Evolutionary conservation across 1,140 invertebrate genomes (phyloP), one percentile per base, ranked within the genome.

Genomic region (Drosophila ercepeae): DNA sequence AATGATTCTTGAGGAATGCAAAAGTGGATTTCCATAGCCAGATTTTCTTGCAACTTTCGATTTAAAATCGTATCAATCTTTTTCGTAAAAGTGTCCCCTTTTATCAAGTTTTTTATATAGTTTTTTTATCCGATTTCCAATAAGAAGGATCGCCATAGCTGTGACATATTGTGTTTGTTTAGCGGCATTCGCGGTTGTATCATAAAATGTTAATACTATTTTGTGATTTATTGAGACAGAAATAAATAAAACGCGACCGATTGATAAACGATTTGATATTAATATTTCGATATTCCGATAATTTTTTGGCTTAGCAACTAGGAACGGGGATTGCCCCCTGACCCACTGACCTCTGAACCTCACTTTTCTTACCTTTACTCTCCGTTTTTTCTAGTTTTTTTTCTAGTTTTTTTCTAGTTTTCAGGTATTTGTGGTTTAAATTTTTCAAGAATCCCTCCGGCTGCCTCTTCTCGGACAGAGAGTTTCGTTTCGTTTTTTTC

Each of bases 51-150:
- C 29, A 18, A 9, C 3, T 59, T 14, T 19, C 11, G 29, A 60
- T 46, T 64, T 64, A 64, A 64, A 64, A 61, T 61, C 60, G 57
- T 48, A 64, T 64, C 60, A 64, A 61, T 64, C 60, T 64, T 61
- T 27, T 6, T n/a, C n/a, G n/a, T n/a, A n/a, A n/a, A n/a, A n/a
- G n/a, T n/a, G n/a, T n/a, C n/a, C n/a, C n/a, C n/a, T n/a, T n/a
- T n/a, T 55, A 34, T 19, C 11, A n/a, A 36, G 2, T 5, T n/a
- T 19, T 23, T 57, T 23, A 60, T 41, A 1, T 18, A 4, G 19
- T 4, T 27, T 58, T 61, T 58, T 58, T 39, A 23, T 27, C 27
- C n/a, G n/a, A n/a, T 48, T 48, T n/a, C 21, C 9, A 23, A 14
- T 4, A 42, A 25, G 34, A 53, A 53, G 19, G 50, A 53, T 53